These are phyloP conservation scores for Neolamprologus hecqui DNA, from an alignment of 2,113 vertebrate species.

Conservation along the genomic window DNA sequence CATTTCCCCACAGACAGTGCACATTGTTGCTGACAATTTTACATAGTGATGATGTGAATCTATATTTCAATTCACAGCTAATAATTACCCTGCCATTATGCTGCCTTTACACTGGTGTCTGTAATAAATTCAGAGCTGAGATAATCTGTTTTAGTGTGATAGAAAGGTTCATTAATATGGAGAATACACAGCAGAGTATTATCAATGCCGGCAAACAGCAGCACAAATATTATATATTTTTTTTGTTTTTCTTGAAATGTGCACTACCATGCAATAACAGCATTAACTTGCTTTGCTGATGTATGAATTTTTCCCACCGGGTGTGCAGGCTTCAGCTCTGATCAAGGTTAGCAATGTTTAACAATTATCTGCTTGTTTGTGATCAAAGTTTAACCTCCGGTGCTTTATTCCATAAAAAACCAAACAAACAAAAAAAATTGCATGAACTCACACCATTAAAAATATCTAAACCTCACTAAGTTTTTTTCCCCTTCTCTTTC, in stretches of 20 bases:
- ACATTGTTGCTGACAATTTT: slow-evolving; percentile 43
- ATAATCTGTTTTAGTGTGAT: slow-evolving; percentile 56
- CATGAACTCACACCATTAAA: not conserved
- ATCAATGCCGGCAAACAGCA: not conserved
- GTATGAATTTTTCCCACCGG: not conserved
- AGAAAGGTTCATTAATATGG: slow-evolving; percentile 53
- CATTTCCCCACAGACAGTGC: slow-evolving; percentile 22
- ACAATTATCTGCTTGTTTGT: not conserved
- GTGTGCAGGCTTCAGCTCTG: not conserved
- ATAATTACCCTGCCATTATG: slow-evolving; percentile 50
- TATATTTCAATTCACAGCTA: slow-evolving; percentile 51
- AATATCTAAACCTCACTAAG: not conserved
- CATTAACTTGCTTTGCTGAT: not conserved
- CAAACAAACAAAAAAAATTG: not conserved
- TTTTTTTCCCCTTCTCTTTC: not conserved
- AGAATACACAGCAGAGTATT: slow-evolving; percentile 6
- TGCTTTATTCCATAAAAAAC: not conserved
- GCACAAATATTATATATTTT: not conserved
- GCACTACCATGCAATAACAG: not conserved
- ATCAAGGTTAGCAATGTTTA: not conserved
- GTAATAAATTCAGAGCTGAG: slow-evolving; percentile 34
- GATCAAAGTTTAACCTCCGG: not conserved
- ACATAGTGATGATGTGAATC: slow-evolving; percentile 34
- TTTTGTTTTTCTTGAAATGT: slow-evolving; percentile 1
- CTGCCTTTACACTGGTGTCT: slow-evolving; percentile 34